Conservation (phyloP, 2,797 vertebrate species). For the Rhodeus uyekii region DNA sequence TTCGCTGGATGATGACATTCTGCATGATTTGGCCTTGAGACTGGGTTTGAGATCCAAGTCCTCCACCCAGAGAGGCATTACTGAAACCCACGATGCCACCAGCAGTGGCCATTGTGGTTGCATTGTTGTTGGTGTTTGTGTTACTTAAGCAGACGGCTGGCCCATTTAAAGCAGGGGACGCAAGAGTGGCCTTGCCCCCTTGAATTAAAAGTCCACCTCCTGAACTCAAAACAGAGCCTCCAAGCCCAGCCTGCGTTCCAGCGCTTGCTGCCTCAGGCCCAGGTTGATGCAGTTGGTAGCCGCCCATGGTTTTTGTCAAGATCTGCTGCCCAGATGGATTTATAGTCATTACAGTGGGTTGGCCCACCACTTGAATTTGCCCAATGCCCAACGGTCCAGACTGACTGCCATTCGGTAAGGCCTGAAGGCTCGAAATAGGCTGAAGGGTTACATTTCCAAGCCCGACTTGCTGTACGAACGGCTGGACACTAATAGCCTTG, state of each 20-base stretch:
- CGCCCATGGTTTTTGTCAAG: constrained; percentile 87
- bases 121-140: constrained; percentile 71
- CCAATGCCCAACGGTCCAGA: constrained; percentile 88
- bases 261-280: constrained; percentile 77
- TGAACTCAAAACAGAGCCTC: constrained; percentile 67
- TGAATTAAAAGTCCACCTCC: constrained; percentile 88
- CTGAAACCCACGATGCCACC: constrained; percentile 77
- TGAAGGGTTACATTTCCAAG: constrained; percentile 94
- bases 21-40: constrained; percentile 82
- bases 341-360: constrained; percentile 96
- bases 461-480: constrained; percentile 91
- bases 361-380: constrained; percentile 94
- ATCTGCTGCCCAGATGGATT: constrained; percentile 89
- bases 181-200: constrained; percentile 85
- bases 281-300: constrained; percentile 87
- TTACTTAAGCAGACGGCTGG: constrained; percentile 84
- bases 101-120: constrained; percentile 71
- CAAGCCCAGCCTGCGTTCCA: constrained; percentile 73
- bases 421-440: constrained; percentile 89
- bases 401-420: constrained; percentile 90
- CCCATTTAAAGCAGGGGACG: constrained; percentile 87
- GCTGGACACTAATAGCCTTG: constrained; percentile 93
- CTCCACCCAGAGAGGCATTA: constrained; percentile 69
- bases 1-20: constrained; percentile 93
- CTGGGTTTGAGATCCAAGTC: constrained; percentile 71